Conservation (phyloP, 1,140 invertebrate species). For the Neodiprion lecontei region DNA sequence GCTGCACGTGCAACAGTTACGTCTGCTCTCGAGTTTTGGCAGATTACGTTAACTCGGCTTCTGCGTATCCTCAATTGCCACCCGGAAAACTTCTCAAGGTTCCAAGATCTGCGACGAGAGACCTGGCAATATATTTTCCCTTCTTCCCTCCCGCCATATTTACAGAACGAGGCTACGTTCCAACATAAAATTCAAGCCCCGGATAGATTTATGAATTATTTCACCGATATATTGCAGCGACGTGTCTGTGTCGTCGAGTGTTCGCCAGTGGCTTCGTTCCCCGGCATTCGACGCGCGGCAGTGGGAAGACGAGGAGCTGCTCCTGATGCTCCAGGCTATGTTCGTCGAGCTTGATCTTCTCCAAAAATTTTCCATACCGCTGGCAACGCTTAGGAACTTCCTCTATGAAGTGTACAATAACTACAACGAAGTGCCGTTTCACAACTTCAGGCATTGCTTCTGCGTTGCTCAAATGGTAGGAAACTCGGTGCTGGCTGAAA, state of each 20-base stretch:
- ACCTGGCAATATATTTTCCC: background rate
- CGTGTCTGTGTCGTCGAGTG: constrained; percentile 65
- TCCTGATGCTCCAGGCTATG: constrained; percentile 85
- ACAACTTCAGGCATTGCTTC: constrained; percentile 90
- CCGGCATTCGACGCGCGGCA: constrained; percentile 84
- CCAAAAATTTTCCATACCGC: constrained; percentile 80
- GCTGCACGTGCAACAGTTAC: background rate
- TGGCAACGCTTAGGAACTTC: constrained; percentile 74
- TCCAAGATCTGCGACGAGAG: background rate
- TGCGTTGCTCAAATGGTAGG: constrained; percentile 91
- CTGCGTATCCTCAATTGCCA: background rate
- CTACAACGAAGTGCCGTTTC: constrained; percentile 90
- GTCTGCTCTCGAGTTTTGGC: background rate
- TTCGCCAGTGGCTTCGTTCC: constrained; percentile 70
- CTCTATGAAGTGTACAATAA: constrained; percentile 85
- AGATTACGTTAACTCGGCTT: background rate
- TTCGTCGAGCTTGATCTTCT: constrained; percentile 81
- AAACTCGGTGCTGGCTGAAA: background rate
- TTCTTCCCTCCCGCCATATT: background rate
- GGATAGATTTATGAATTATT: background rate
- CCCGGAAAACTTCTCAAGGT: background rate
- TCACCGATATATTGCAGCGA: constrained; percentile 62
- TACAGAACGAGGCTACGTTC: no score
- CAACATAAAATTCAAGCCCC: no score
- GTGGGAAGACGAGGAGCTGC: constrained; percentile 84